Evolutionary conservation across 1,140 invertebrate species (phyloP), one percentile per base, ranked within the genome.

Genomic region (Agraylea sexmaculata): DNA sequence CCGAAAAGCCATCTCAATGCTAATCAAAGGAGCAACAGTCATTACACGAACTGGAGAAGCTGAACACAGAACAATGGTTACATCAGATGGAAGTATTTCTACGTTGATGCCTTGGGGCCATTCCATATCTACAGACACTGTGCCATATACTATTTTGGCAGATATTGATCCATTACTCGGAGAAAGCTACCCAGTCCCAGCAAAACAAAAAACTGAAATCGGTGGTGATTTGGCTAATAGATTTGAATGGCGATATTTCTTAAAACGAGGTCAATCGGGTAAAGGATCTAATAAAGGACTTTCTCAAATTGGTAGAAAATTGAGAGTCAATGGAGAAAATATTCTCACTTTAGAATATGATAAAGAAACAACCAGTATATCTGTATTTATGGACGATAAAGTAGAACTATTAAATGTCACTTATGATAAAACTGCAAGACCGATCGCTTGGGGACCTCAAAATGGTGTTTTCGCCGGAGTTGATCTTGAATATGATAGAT

Each of bases 231-330:
- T 93, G 16, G 84, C 90, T 1, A 95, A 95, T 56, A 71, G 87
- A 42, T 87, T 96, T 45, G 90, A 95, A 64, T 96, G 92, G 91
- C 71, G 88, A 27, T 96, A 94, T 58, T 89, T 88, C 59, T 63
- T 87, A 15, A 59, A 82, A 28, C 75, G 78, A 40, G 60, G 75
- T 11, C 74, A 78, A 50, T 72, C 73, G 2, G 74, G 71, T 46
- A 66, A 74, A 50, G 70, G 74, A 40, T 62, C 67, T 32, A 64
- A 59, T 40, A 83, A 81, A 57, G 63, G 71, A 0, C 73, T 87
- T 2, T 77, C 80, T 0, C 83, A 89, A 64, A 80, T 90, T 19
- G 87, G 86, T 8, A 73, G 83, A 21, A 86, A 86, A 56, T 61
- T 91, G 15, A 64, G 86, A 32, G 83, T 93, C 0, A 93, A 94